Evolutionary conservation across 2,797 vertebrate species (phyloP), one percentile per base, ranked within the genome.

Genomic region (Sebastes elongatus): DNA sequence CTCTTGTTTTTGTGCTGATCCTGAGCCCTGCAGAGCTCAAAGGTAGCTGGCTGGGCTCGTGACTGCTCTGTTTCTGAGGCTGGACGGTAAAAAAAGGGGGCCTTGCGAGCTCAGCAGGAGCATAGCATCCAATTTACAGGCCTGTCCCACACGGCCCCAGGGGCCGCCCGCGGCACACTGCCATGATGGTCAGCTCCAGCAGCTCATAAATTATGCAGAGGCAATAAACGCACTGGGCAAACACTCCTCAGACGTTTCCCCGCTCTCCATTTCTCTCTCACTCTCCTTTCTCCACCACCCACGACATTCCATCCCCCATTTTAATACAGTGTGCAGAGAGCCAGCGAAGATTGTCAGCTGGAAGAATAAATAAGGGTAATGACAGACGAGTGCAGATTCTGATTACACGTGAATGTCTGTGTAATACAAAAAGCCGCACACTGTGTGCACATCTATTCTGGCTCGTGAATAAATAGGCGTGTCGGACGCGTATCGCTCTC

Each of bases 121-220:
- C 82, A 71, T 89, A 86, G 94, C 97, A 96, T 97, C 97, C 97
- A 98, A 98, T 99, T 98, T 98, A 97, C 97, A 97, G 96, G 97
- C 97, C 96, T 92, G 90, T 95, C 96, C 97, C 96, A 95, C 94
- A 89, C 92, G 95, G 96, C 96, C 96, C 96, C 92, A 89, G 85
- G 95, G 96, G 96, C 97, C 88, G 97, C 95, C 95, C 83, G 96
- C 96, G 97, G 97, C 97, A 96, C 94, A 94, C 95, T 96, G 90
- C 88, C 94, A 98, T 95, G 96, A 96, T 96, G 96, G 97, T 93
- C 96, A 97, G 90, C 96, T 94, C 93, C 96, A 96, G 95, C 95
- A 94, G 95, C 96, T 97, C 96, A 97, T 98, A 96, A 97, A 98
- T 98, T 97, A 98, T 97, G 97, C 96, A 99, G 95, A 96, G 93